Conservation (phyloP, 2,888 invertebrate species). For the Mechanitis mazaeus region DNA sequence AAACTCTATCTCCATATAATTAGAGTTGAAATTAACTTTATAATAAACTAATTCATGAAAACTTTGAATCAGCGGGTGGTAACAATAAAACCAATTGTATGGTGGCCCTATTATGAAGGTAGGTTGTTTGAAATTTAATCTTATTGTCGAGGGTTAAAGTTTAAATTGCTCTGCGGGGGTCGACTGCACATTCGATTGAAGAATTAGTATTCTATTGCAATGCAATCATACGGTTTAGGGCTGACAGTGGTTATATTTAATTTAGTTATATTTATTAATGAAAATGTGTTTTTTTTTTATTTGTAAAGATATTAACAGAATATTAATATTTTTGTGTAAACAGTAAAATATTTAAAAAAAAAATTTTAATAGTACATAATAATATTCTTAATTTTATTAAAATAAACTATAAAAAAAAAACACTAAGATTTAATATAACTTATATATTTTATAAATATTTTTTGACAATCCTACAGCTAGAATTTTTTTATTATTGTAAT, state of each 20-base stretch:
- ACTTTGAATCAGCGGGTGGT: constrained; percentile 69
- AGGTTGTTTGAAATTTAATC: constrained; percentile 37
- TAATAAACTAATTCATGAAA: constrained; percentile 30
- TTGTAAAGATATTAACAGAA: not conserved
- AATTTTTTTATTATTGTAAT: no score
- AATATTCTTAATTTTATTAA: no score
- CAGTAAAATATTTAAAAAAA: no score
- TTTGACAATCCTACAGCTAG: no score
- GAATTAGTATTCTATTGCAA: constrained; percentile 65
- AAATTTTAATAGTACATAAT: no score
- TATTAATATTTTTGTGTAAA: no score
- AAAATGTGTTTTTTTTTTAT: constrained; percentile 2
- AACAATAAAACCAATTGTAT: constrained; percentile 70
- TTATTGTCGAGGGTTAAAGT: constrained; percentile 35
- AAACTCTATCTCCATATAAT: constrained; percentile 24
- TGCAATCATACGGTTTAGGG: constrained; percentile 56
- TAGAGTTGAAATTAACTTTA: constrained; percentile 19
- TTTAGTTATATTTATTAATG: constrained; percentile 20
- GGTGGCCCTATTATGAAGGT: constrained; percentile 46
- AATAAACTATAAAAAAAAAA: no score
- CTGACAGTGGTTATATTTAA: constrained; percentile 31
- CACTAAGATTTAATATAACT: no score
- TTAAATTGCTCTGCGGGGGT: constrained; percentile 30
- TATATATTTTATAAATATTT: no score
- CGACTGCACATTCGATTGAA: constrained; percentile 52